A percentile compares a stretch with the other conserved stretches of the same genome.
phyloP scores from a whole-genome alignment of 2,113 vertebrate genomes.

The Hirundichthys speculiger region DNA sequence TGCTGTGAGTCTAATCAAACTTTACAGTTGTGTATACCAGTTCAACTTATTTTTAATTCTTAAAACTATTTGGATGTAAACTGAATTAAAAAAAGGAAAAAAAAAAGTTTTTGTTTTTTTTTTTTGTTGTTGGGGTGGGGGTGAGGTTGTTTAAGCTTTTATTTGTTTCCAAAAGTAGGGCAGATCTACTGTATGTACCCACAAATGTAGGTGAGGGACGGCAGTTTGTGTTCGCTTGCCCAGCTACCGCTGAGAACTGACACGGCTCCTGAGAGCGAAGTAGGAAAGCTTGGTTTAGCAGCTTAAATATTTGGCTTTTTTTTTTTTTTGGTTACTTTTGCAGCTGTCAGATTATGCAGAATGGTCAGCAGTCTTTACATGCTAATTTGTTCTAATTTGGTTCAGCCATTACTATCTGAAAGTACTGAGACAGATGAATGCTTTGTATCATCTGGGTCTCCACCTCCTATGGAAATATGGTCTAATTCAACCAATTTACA shows the following conservation, averaged over 20 bases:
- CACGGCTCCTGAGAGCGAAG: not conserved
- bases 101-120: too few relatives aligned
- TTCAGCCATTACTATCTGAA: not conserved
- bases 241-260: conserved; percentile 19
- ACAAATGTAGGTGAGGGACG: not conserved
- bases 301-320: conserved; percentile 1
- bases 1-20: conserved; percentile 38
- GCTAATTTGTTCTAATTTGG: not conserved
- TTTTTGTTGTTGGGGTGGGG: too few relatives aligned
- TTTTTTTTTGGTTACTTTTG: not conserved
- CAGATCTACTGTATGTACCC: not conserved
- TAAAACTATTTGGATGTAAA: conserved; percentile 29
- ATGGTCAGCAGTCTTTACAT: not conserved
- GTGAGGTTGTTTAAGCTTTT: conserved; percentile 20
- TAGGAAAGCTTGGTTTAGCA: not conserved
- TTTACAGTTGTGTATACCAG: conserved; percentile 23
- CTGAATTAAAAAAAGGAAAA: conserved; percentile 2
- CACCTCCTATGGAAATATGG: not conserved
- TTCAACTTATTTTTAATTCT: conserved; percentile 19
- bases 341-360: not conserved
- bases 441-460: not conserved
- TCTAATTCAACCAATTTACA: not conserved
- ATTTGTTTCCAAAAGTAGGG: conserved; percentile 11
- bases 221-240: conserved; percentile 9
- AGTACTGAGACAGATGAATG: not conserved